phyloP scores from a whole-genome alignment of 2,888 invertebrate species.

The Strigamia transsilvanica region DNA sequence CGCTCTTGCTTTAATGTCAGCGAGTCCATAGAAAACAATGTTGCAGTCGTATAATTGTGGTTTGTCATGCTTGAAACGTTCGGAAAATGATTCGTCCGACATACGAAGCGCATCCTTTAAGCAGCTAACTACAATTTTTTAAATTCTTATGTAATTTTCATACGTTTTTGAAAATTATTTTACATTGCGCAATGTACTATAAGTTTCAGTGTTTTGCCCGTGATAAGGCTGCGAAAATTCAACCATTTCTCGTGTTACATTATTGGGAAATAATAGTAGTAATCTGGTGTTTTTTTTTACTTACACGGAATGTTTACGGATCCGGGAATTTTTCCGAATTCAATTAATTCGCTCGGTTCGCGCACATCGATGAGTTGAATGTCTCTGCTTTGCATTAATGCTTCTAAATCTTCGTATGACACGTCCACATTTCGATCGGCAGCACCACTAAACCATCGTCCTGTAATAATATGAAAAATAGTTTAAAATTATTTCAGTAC shows the following conservation, averaged over 20 bases:
- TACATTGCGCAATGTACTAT: no score
- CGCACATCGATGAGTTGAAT: conserved; percentile 62
- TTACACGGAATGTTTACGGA: conserved; percentile 62
- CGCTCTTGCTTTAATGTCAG: conserved; percentile 59
- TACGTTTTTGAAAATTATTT: background rate
- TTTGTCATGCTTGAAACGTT: conserved; percentile 56
- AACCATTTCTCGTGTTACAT: no score
- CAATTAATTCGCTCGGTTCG: conserved; percentile 61
- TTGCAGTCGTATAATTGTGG: conserved; percentile 56
- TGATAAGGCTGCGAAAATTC: background rate
- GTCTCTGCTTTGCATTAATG: conserved; percentile 53
- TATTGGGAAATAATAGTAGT: no score
- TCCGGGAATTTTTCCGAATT: conserved; percentile 61
- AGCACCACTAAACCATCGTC: conserved; percentile 12
- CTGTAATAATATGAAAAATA: background rate
- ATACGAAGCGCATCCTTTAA: conserved; percentile 59
- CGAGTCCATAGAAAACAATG: conserved; percentile 60
- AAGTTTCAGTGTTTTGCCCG: background rate
- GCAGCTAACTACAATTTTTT: conserved; percentile 59
- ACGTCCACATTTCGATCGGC: conserved; percentile 40
- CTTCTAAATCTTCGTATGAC: conserved; percentile 53
- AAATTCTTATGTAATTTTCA: background rate
- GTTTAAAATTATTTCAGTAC: background rate
- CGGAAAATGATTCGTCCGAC: conserved; percentile 56
- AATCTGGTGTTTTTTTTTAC: conserved; percentile 33